Evolutionary conservation across 2,888 invertebrate species (phyloP), one percentile per base, ranked within the genome.

Genomic region (Pheosia tremula): DNA sequence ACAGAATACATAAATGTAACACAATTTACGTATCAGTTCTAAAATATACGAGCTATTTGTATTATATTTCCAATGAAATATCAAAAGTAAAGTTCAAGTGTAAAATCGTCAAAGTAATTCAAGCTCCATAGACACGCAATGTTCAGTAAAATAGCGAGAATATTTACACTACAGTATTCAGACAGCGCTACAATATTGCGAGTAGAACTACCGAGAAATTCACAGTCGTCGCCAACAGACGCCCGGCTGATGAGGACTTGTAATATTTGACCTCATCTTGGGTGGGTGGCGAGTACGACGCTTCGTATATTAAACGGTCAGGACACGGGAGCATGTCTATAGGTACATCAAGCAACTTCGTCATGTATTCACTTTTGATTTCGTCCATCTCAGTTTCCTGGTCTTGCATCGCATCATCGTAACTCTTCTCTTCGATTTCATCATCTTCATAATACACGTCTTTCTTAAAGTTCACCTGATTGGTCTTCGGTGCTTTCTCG

Each of bases 211-310:
- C 65, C 52, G 82, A 59, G 37, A 84, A 72, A 73, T 73, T 72
- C n/a, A 72, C 64, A 57, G 72, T 60, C 52, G 78, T 74, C 60
- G 73, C 68, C 43, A 77, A 63, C 45, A 71, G 58, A 54, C 61
- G 74, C 38, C 59, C 67, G 70, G 82, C 80, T 24, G 88, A 87
- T 50, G 90, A 88, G 43, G 91, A 81, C 74, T 90, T 87, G 72
- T 88, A 92, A 78, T 90, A 91, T 75, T 88, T 92, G 36, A 93
- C 93, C 83, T 93, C 93, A 53, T 93, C 91, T 75, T 92, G 92
- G 37, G 91, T 91, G 0, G 93, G 92, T 0, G 90, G 90, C 0
- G 91, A 90, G 52, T 83, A 89, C 0, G 90, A 87, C 2, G 87
- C 85, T 64, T 89, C 91, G 41, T 87, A 85, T 60, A 86, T 84